Base-by-base conservation (phyloP, 2,888 invertebrate genomes). In the Troides helena region DNA sequence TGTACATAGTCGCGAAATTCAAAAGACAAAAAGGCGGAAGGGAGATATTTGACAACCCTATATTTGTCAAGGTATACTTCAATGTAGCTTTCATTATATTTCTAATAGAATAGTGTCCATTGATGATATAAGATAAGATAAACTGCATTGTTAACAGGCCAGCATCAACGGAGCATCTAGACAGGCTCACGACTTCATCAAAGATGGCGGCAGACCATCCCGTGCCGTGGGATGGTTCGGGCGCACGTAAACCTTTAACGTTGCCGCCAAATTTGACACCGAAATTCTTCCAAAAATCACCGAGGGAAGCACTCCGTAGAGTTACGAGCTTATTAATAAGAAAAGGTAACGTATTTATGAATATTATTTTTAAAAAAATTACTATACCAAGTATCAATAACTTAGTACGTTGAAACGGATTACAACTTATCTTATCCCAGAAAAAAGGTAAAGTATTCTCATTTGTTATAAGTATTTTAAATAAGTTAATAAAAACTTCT, bases 321-420 rank as follows among this genome's bases (percentile, higher is more conserved):
- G 97, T 97, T 83, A 97, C 97, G 86, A 97, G 97, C 94, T 95
- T 97, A 88, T 95, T 97, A 86, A 97, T 97, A 89, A 94, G 96
- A 86, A 96, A 96, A 94, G 96, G 96, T 96, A 90, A 94, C 94
- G 5, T 50, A 5, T 50, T 18, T 50, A 17, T 10, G 39, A 10
- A 39, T 39, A 39, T 39, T 39, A 10, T 39, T 39, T 39, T 10
- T 10, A 39, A 39, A 10, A 36, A 39, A 10, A 10, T 39, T 39
- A 39, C 7, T 10, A 10, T 39, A 39, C 10, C 1, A 39, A 39
- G 39, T 39, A 39, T 8, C 1, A 39, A 10, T 10, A 10, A 10
- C 39, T 39, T 39, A 39, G 8, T 39, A 10, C 39, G 1, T 30
- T 3, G 30, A 30, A 5, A 30, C 3, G 30, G 30, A 5, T 30